These are phyloP conservation scores for Mobula hypostoma DNA, from an alignment of 2,113 vertebrate species.

Conservation along the genomic window DNA sequence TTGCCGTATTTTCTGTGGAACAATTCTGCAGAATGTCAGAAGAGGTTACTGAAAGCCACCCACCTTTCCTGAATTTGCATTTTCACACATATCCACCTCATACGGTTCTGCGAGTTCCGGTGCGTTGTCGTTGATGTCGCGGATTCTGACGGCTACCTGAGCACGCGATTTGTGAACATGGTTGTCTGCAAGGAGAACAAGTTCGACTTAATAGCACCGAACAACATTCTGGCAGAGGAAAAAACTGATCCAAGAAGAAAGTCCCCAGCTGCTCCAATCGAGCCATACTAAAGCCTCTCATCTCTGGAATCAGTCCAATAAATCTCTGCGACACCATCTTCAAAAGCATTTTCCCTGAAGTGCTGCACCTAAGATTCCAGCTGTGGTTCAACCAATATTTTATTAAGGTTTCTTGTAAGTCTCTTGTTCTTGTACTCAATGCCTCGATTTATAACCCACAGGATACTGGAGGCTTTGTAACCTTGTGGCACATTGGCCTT, in stretches of 20 bases:
- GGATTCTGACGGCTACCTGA: conserved; percentile 79
- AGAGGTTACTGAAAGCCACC: not conserved
- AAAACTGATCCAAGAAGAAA: not conserved
- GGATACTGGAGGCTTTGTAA: too few species aligned
- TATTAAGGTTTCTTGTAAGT: too few species aligned
- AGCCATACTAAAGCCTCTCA: too few species aligned
- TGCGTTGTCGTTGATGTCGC: conserved; percentile 84
- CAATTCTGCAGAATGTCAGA: not conserved
- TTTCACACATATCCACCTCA: conserved; percentile 87
- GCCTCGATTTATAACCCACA: too few species aligned
- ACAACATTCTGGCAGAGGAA: conserved; percentile 27
- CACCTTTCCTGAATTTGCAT: conserved; percentile 75
- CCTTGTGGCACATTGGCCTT: too few species aligned
- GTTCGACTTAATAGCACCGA: not conserved
- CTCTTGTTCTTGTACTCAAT: too few species aligned
- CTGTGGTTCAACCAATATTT: too few species aligned
- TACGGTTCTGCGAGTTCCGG: conserved; percentile 82
- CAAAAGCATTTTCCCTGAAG: too few species aligned
- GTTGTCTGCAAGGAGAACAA: conserved; percentile 59
- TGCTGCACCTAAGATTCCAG: too few species aligned
- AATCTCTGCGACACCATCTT: too few species aligned
- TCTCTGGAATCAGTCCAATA: not conserved
- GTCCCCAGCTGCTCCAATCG: too few species aligned
- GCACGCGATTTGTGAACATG: conserved; percentile 87
- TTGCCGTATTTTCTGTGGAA: not conserved